Percentiles rank a stretch among this genome's conserved stretches.
phyloP scores from a whole-genome alignment of 2,888 invertebrate species.

The Eupithecia abbreviata region DNA sequence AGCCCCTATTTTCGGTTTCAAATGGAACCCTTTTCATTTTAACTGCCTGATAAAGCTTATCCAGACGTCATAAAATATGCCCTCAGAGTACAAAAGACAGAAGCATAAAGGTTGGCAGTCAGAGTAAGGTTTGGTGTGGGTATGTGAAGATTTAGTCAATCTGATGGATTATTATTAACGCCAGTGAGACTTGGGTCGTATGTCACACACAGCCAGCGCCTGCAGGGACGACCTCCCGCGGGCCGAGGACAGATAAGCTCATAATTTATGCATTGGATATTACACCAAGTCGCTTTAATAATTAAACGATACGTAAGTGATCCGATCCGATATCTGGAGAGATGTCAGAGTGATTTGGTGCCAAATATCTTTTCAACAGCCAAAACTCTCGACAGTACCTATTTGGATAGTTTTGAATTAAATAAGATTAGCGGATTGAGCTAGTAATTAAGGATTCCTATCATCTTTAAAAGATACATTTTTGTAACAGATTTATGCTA shows the following conservation, averaged over 20 bases:
- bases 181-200: slow-evolving; percentile 53
- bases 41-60: slow-evolving; percentile 58
- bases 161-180: slow-evolving; percentile 74
- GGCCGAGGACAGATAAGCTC: slow-evolving; percentile 63
- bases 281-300: slow-evolving; percentile 52
- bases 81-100: slow-evolving; percentile 53
- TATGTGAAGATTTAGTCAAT: slow-evolving; percentile 69
- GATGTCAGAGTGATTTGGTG: slow-evolving; percentile 15
- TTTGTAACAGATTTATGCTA: neutral
- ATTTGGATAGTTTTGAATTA: neutral
- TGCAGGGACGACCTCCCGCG: slow-evolving; percentile 52
- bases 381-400: neutral
- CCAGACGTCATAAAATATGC: slow-evolving; percentile 56
- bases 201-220: slow-evolving; percentile 60
- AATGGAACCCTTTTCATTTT: slow-evolving; percentile 56
- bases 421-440: neutral
- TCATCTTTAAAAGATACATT: neutral
- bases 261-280: slow-evolving; percentile 70
- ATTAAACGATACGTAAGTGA: slow-evolving; percentile 41
- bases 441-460: neutral
- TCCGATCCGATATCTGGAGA: slow-evolving; percentile 31
- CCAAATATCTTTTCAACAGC: neutral
- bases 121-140: slow-evolving; percentile 51
- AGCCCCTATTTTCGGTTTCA: slow-evolving; percentile 51
- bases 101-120: slow-evolving; percentile 41